These are phyloP conservation scores for Enteromius argenteus DNA, from an alignment of 2,797 vertebrate genomes.

Conservation along the genomic window DNA sequence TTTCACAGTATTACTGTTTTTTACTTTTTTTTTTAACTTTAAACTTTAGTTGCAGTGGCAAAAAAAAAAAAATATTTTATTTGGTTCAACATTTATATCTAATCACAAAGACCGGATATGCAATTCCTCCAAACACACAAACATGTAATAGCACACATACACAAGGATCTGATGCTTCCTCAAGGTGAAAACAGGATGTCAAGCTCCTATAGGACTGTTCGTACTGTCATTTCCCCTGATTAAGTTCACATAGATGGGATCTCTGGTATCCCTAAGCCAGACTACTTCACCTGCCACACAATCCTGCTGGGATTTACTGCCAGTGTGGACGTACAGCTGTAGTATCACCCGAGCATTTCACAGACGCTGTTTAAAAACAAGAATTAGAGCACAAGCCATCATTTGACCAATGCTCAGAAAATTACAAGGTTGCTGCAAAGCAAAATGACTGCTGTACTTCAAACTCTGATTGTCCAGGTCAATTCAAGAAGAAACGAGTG, in stretches of 20 bases:
- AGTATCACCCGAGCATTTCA: constrained; percentile 41
- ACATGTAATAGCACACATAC: background rate
- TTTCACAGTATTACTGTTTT: background rate
- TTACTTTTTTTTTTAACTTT: background rate
- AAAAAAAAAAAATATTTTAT: background rate
- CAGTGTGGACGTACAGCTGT: constrained; percentile 43
- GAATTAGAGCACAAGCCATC: background rate
- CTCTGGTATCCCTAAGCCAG: constrained; percentile 38
- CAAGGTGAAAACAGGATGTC: constrained; percentile 37
- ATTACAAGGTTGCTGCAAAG: background rate
- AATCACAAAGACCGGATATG: background rate
- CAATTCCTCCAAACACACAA: background rate
- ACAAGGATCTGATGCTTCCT: constrained; percentile 38
- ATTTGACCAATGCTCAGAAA: background rate
- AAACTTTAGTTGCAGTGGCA: background rate
- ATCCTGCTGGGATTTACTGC: constrained; percentile 46
- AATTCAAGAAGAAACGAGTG: background rate
- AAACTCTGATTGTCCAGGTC: background rate
- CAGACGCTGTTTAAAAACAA: constrained; percentile 46
- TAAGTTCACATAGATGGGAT: constrained; percentile 50
- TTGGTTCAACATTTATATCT: background rate
- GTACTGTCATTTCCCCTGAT: constrained; percentile 49
- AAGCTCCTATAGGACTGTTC: constrained; percentile 24
- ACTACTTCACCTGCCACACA: constrained; percentile 51
- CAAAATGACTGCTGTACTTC: background rate